A percentile compares a stretch with the other conserved stretches of the same genome.
phyloP scores from a whole-genome alignment of 2,113 vertebrate genomes.

The Cyprinodon brontotheroides region DNA sequence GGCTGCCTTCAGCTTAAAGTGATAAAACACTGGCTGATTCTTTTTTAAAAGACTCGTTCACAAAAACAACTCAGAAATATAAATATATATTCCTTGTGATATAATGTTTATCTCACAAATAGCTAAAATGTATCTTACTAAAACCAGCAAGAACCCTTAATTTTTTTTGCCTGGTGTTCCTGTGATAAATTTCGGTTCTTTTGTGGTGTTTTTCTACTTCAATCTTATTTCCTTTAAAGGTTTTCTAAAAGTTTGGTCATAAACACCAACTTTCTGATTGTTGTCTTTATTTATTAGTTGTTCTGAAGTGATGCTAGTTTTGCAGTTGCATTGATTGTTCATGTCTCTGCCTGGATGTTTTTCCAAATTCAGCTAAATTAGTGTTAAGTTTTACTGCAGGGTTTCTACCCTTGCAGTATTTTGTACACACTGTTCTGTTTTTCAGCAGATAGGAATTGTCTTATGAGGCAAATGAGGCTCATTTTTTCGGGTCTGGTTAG shows the following conservation, averaged over 20 bases:
- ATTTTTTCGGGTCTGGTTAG: conserved; percentile 49
- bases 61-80: too few species aligned
- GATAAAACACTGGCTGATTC: too few species aligned
- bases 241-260: neutral
- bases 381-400: neutral
- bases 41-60: too few species aligned
- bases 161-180: neutral
- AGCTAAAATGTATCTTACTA: too few species aligned
- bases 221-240: neutral
- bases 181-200: neutral
- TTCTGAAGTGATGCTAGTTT: neutral
- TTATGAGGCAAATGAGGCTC: conserved; percentile 20
- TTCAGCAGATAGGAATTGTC: neutral
- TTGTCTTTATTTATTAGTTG: neutral
- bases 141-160: too few species aligned
- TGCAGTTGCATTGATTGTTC: neutral
- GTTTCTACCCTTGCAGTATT: neutral
- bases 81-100: too few species aligned
- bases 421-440: neutral
- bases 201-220: neutral
- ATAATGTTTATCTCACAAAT: too few species aligned
- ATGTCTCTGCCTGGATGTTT: neutral
- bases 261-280: too few species aligned
- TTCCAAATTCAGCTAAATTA: too few species aligned
- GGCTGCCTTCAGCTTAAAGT: too few species aligned